Conservation (phyloP, 2,888 invertebrate genomes). For the Selenia dentaria region DNA sequence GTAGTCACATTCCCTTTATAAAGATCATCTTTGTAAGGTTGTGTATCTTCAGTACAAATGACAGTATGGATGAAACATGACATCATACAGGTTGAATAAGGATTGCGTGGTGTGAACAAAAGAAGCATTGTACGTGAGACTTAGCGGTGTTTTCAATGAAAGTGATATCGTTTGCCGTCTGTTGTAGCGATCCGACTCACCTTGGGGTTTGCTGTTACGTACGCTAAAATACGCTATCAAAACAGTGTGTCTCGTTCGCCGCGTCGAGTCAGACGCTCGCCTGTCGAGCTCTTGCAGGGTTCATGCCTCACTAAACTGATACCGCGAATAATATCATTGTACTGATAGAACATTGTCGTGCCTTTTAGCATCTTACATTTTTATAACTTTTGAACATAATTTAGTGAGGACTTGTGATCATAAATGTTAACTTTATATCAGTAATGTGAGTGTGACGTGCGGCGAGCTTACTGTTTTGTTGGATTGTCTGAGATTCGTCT, state of each 20-base stretch:
- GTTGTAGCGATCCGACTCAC: constrained; percentile 66
- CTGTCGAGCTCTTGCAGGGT: constrained; percentile 32
- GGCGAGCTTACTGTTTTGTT: constrained; percentile 48
- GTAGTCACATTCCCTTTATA: constrained; percentile 41
- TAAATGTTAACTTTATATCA: constrained; percentile 36
- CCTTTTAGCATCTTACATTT: constrained; percentile 38
- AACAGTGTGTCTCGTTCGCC: constrained; percentile 71
- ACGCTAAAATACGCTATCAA: constrained; percentile 80
- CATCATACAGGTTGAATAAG: background rate
- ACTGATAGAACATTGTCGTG: constrained; percentile 23
- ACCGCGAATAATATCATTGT: constrained; percentile 33
- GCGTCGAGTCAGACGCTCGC: constrained; percentile 57
- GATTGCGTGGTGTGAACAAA: constrained; percentile 28
- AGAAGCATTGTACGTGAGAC: constrained; percentile 46
- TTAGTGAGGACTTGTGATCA: constrained; percentile 17
- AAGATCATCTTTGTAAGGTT: constrained; percentile 19
- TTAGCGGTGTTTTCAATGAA: constrained; percentile 46
- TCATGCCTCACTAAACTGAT: constrained; percentile 38
- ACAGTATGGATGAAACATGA: constrained; percentile 7
- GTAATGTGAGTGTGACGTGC: constrained; percentile 54
- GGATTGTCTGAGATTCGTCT: constrained; percentile 59
- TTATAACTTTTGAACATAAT: constrained; percentile 33
- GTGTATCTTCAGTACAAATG: constrained; percentile 9
- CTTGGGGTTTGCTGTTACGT: constrained; percentile 69
- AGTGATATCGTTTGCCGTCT: constrained; percentile 47